These are phyloP conservation scores for Monodelphis domestica DNA, from an alignment of 2,797 vertebrate species.

Conservation along the genomic window DNA sequence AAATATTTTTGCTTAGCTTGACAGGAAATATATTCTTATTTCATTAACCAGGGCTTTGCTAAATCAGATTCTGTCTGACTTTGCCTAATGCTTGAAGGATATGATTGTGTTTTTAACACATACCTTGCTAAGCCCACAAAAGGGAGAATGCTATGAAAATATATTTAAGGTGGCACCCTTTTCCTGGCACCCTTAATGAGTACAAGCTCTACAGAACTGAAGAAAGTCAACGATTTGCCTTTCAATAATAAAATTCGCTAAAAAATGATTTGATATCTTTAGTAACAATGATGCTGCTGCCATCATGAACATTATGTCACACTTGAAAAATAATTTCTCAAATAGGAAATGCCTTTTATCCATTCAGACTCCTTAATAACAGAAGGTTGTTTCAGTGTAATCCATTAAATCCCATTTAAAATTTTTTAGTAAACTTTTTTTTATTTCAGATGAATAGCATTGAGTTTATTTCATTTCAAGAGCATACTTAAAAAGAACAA, in stretches of 20 bases:
- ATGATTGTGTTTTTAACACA: background rate
- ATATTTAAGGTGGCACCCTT: slow-evolving; percentile 9
- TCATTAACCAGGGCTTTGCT: slow-evolving; percentile 4
- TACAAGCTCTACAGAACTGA: slow-evolving; percentile 2
- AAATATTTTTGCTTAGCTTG: background rate
- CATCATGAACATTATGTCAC: background rate
- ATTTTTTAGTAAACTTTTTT: background rate
- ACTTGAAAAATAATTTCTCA: background rate
- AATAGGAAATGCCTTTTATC: background rate
- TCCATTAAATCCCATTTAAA: background rate
- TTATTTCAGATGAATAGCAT: background rate
- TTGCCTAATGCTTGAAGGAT: background rate
- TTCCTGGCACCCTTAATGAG: slow-evolving; percentile 35
- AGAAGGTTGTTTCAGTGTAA: background rate
- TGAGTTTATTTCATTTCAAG: background rate
- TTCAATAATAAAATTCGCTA: background rate
- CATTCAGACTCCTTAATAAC: background rate
- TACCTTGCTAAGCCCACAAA: slow-evolving; percentile 8
- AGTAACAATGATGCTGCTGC: background rate
- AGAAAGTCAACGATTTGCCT: background rate
- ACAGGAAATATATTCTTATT: background rate
- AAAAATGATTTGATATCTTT: background rate
- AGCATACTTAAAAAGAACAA: background rate
- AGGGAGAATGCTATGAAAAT: slow-evolving; percentile 11
- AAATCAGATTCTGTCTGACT: background rate